Base-by-base conservation (phyloP, 2,113 vertebrate genomes). In the Nyctereutes procyonoides region DNA sequence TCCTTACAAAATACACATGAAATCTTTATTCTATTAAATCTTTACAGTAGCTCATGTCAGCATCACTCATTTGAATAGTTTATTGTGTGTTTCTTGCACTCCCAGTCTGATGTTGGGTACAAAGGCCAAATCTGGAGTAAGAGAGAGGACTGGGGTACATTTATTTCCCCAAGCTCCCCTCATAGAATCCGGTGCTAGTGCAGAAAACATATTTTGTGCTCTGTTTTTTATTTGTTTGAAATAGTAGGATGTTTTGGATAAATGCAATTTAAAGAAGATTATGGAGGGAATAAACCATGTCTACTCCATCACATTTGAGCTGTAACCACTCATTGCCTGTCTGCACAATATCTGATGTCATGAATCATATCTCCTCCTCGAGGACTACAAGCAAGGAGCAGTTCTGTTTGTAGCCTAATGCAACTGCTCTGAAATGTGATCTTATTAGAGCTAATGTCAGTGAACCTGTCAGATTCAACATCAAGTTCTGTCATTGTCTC, bases 371-470 rank as follows among this genome's bases (percentile, higher is more conserved):
- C 35, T 67, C 5, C 1, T 43, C 2, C 28, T 93, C 38, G 58
- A 95, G 88, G 56, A 69, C 60, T 69, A 12, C 0, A 20, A 43
- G 12, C 14, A 74, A 69, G 30, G 20, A 92, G 22, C 62, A 51
- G 19, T 79, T 56, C 35, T 63, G 10, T 76, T 84, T 87, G 28
- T n/a, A 92, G n/a, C 28, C 30, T 83, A 81, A 73, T 87, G n/a
- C 5, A 24, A 67, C 30, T 73, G 43, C 8, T 22, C 19, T 76
- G 74, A 95, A 69, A 89, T 94, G 51, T 73, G 77, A 5, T 85
- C 55, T 96, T 91, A 82, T 93, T 81, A 93, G 35, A 92, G 65
- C 28, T 89, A 77, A 89, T 13, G 55, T 90, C 92, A 90, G 60
- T 10, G 86, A 53, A 86, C 48, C 53, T 97, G 79, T 92, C 93